Conservation (phyloP, 2,888 invertebrate species). For the Hydroisotoma schaefferi region DNA sequence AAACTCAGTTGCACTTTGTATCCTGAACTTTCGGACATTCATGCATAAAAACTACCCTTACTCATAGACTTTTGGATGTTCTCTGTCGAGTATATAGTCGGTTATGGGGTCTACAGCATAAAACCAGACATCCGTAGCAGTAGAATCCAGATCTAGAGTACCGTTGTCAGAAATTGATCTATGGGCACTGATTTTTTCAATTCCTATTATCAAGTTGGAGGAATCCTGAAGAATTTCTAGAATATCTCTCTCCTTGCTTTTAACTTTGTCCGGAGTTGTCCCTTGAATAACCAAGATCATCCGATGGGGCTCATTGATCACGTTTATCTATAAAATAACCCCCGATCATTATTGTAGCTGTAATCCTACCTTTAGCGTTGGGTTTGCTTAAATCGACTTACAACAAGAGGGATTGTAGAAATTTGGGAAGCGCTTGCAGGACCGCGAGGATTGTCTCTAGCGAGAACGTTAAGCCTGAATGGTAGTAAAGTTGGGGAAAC, state of each 20-base stretch:
- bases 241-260: constrained; percentile 58
- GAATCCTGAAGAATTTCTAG: constrained; percentile 66
- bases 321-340: constrained; percentile 61
- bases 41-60: constrained; percentile 52
- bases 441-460: constrained; percentile 66
- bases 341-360: not conserved
- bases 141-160: constrained; percentile 65
- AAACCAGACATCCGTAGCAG: constrained; percentile 82
- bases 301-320: constrained; percentile 72
- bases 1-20: constrained; percentile 9
- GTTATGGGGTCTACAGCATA: constrained; percentile 76
- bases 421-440: constrained; percentile 39
- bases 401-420: constrained; percentile 46
- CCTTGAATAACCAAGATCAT: constrained; percentile 73
- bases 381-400: constrained; percentile 19
- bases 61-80: constrained; percentile 67
- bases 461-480: constrained; percentile 69
- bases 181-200: constrained; percentile 77
- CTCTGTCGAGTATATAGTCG: constrained; percentile 69
- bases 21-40: not conserved
- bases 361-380: not conserved
- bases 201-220: constrained; percentile 70
- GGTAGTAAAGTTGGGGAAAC: constrained; percentile 64
- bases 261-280: constrained; percentile 67
- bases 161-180: constrained; percentile 65